Base-by-base conservation (phyloP, 30 jellyfish, hydroid and myxozoan genomes). In the Mastigias papua region DNA sequence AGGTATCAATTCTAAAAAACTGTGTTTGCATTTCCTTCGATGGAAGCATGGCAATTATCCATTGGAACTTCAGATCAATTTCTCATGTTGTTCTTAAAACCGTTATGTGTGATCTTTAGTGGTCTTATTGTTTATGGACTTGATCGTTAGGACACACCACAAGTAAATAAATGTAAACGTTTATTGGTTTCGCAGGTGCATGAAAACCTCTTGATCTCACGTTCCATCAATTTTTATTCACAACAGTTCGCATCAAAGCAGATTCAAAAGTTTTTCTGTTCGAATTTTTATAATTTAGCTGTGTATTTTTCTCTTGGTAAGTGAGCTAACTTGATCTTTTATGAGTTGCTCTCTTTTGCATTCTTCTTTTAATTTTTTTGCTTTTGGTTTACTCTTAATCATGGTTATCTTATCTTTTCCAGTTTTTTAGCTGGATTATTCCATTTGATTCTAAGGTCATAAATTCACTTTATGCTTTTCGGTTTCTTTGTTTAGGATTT, bases 61-160 rank as follows among this genome's bases (percentile, higher is more conserved):
- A n/a, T n/a, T n/a, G n/a, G n/a, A n/a, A n/a, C n/a, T n/a, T n/a
- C n/a, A n/a, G n/a, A n/a, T n/a, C 67, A 1, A 5, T 51, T 23
- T 51, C 27, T 51, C 5, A 4, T 51, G 67, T 9, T 51, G 67
- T 51, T 51, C 17, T 51, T 13, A 51, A 5, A 51, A 2, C 57
- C 29, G 29, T 69, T 1, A 28, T 69, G n/a, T 32, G 29, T 37
- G 48, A 69, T 69, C 63, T 69, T 30, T 21, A 28, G 20, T 27
- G 28, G 29, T 69, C 62, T 57, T 32, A 0, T 77, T 77, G 78
- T 77, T 77, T 77, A 57, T 77, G 88, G 57, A 58, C 88, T 25
- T 62, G 88, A 77, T 77, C 88, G 46, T 19, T 77, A 22, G 78
- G 57, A 57, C 62, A 22, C 30, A 46, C 88, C 78, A 58, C 88